These are phyloP conservation scores for Protosalanx chinensis DNA, from an alignment of 2,797 vertebrate species.

Conservation along the genomic window DNA sequence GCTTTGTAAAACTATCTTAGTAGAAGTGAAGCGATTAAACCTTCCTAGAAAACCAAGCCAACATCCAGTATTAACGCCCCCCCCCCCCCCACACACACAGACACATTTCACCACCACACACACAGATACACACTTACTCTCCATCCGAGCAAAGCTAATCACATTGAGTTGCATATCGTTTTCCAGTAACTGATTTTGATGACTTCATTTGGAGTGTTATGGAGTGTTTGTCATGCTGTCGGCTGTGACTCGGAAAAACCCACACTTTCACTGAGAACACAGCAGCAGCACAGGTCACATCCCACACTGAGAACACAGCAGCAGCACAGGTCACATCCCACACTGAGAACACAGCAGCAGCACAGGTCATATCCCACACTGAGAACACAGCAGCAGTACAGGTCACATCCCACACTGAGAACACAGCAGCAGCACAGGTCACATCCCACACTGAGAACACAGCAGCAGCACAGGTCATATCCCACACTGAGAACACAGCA, in stretches of 20 bases:
- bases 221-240: conserved; percentile 23
- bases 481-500: neutral
- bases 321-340: neutral
- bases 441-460: neutral
- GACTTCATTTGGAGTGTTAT: conserved; percentile 34
- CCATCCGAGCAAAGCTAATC: conserved; percentile 25
- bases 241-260: neutral
- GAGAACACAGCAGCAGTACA: conserved; percentile 5
- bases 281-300: neutral
- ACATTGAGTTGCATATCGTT: conserved; percentile 51
- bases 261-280: neutral
- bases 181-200: conserved; percentile 52
- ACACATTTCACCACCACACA: neutral
- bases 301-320: neutral
- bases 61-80: neutral
- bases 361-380: neutral
- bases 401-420: neutral
- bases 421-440: conserved; percentile 9
- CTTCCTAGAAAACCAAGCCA: neutral
- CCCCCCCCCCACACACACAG: too few relatives aligned
- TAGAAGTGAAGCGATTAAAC: too few relatives aligned
- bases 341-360: conserved; percentile 3
- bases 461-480: conserved; percentile 9
- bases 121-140: neutral
- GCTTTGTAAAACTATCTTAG: too few relatives aligned